A percentile compares a stretch with the other conserved stretches of the same genome.
Conservation (phyloP, 2,888 invertebrate genomes). For the Drosophila neonasuta region DNA sequence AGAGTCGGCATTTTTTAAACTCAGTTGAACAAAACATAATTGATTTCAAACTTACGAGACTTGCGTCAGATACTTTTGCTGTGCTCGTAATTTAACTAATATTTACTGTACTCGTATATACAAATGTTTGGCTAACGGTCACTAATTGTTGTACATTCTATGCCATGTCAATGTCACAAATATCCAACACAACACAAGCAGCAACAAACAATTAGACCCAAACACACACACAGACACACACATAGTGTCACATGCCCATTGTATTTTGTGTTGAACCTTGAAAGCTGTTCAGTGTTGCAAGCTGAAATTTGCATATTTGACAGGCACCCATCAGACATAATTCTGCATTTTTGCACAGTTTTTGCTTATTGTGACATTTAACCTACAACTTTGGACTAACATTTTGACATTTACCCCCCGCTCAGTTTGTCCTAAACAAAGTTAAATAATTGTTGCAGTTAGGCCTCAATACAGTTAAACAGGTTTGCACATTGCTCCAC, state of each 20-base stretch:
- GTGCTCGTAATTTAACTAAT: conserved; percentile 43
- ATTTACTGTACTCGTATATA: conserved; percentile 20
- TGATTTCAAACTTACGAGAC: conserved; percentile 45
- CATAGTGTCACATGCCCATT: background rate
- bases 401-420: conserved; percentile 62
- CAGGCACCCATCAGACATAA: conserved; percentile 49
- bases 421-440: conserved; percentile 27
- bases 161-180: conserved; percentile 43
- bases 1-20: conserved; percentile 19
- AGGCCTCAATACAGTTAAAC: conserved; percentile 5
- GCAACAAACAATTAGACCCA: conserved; percentile 37
- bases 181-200: conserved; percentile 24
- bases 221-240: conserved; percentile 10
- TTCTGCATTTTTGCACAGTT: conserved; percentile 34
- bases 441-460: conserved; percentile 16
- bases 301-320: conserved; percentile 67
- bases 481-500: conserved; percentile 6
- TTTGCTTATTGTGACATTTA: conserved; percentile 55
- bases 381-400: conserved; percentile 42
- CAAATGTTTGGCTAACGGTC: conserved; percentile 48
- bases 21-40: conserved; percentile 35
- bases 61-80: conserved; percentile 17
- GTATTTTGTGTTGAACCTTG: conserved; percentile 28
- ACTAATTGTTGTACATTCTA: conserved; percentile 58
- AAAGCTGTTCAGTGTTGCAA: conserved; percentile 15